Base-by-base conservation (phyloP, 2,113 vertebrate genomes). In the Macaca mulatta region DNA sequence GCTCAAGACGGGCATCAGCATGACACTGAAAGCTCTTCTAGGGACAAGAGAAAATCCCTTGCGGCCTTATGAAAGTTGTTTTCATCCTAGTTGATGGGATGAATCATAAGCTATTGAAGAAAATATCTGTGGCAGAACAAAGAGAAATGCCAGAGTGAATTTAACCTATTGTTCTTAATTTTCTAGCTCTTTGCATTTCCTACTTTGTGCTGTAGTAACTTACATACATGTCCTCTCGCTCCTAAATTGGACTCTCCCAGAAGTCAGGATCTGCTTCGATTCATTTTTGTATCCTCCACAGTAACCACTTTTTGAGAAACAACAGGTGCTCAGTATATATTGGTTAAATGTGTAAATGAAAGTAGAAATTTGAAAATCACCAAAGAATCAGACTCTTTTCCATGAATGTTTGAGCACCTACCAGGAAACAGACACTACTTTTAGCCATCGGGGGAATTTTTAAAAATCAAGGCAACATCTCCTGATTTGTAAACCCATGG, bases 341-440 rank as follows among this genome's bases (percentile, higher is more conserved):
- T 50, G 22, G 38, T n/a, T 94, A 25, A 92, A n/a, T n/a, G 74
- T 90, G 13, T 38, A 25, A 94, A 89, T 88, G n/a, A 38, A 97
- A 74, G 30, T 1, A 93, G 78, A 38, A 17, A 43, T 75, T 61
- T 61, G 67, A 83, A 89, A 89, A 94, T 79, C 38, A 6, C 43
- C 55, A 35, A 16, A 2, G 30, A 38, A 17, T 85, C 17, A 88
- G 27, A 52, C 69, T 88, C 5, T 67, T 61, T 67, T 64, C 61
- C 9, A 6, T 30, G 6, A 80, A 23, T 30, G 25, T 94, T 25
- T 81, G 14, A 77, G 12, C 27, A 64, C 40, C 43, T 79, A 32
- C 67, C 61, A n/a, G 13, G 9, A 93, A 70, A 11, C 9, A 75
- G 48, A 80, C 6, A 20, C 30, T 59, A 3, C 12, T 48, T 90